Percentiles rank a stretch among this genome's conserved stretches.
Conservation (phyloP, 2,797 vertebrate genomes). For the Delichon dasypus region DNA sequence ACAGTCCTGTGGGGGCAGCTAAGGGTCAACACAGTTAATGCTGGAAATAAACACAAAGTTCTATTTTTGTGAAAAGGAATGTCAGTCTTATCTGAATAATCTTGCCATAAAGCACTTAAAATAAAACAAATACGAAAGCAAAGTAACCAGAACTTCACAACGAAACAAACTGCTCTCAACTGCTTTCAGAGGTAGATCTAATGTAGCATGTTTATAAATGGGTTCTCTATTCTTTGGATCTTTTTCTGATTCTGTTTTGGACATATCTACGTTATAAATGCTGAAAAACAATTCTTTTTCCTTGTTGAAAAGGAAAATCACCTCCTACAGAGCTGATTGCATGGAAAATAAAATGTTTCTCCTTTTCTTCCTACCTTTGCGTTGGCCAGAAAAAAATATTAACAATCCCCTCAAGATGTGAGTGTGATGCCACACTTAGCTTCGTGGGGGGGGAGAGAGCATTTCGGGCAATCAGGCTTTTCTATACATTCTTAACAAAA, state of each 20-base stretch:
- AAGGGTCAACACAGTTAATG: constrained; percentile 27
- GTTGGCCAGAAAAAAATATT: not conserved
- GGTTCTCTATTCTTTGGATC: not conserved
- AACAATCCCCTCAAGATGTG: not conserved
- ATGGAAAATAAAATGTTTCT: not conserved
- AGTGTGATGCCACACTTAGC: not conserved
- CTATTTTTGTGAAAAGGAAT: constrained; percentile 31
- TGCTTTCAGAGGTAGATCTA: not conserved
- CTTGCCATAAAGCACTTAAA: constrained; percentile 34
- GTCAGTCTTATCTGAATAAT: constrained; percentile 36
- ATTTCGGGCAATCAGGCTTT: not conserved
- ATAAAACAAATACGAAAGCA: constrained; percentile 24
- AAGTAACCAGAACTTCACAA: not conserved
- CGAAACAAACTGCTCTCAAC: not conserved
- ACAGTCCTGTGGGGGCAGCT: not conserved
- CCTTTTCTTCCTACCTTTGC: not conserved
- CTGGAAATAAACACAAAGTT: constrained; percentile 39
- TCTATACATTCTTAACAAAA: not conserved
- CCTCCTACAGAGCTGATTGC: not conserved
- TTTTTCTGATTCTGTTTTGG: not conserved
- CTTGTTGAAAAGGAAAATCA: no score
- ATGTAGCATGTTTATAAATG: not conserved
- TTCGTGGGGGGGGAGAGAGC: not conserved
- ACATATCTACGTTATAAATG: not conserved
- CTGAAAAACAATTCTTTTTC: not conserved